Percentiles rank a stretch among this genome's conserved stretches.
phyloP scores from a whole-genome alignment of 2,888 invertebrate genomes.

The Acanthoscelides obtectus region DNA sequence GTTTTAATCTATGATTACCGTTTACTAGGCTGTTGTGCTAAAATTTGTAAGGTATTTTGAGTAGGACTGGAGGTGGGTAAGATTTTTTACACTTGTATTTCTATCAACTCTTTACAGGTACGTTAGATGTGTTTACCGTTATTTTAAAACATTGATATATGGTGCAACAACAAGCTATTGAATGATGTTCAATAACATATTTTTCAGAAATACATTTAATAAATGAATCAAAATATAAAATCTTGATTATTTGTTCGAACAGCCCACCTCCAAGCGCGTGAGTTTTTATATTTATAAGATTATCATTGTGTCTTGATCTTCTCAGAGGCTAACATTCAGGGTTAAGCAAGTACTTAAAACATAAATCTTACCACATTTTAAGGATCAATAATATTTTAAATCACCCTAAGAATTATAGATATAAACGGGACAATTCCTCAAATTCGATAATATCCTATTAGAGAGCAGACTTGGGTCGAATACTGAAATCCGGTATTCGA shows the following conservation, averaged over 20 bases:
- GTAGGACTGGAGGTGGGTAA: background rate
- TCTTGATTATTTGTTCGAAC: background rate
- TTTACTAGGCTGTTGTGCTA: slow-evolving; percentile 31
- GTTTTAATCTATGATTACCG: slow-evolving; percentile 16
- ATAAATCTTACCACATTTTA: background rate
- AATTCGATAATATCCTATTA: background rate
- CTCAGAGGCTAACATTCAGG: background rate
- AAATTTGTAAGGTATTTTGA: slow-evolving; percentile 18
- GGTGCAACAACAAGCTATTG: too few species aligned
- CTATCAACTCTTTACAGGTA: too few species aligned
- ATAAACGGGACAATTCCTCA: background rate
- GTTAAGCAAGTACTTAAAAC: background rate
- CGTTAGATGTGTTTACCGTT: too few species aligned
- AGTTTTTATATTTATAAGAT: background rate
- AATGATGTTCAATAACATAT: too few species aligned
- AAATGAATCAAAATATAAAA: background rate
- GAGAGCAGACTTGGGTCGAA: too few species aligned
- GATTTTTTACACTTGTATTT: background rate
- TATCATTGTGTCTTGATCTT: background rate
- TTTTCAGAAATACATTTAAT: too few species aligned
- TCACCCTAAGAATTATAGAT: background rate
- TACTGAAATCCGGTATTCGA: too few species aligned
- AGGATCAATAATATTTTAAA: background rate
- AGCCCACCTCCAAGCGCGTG: background rate
- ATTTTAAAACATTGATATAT: too few species aligned